Evolutionary conservation across 2,113 vertebrate species (phyloP).

Genomic region (Rhipidura dahli): DNA sequence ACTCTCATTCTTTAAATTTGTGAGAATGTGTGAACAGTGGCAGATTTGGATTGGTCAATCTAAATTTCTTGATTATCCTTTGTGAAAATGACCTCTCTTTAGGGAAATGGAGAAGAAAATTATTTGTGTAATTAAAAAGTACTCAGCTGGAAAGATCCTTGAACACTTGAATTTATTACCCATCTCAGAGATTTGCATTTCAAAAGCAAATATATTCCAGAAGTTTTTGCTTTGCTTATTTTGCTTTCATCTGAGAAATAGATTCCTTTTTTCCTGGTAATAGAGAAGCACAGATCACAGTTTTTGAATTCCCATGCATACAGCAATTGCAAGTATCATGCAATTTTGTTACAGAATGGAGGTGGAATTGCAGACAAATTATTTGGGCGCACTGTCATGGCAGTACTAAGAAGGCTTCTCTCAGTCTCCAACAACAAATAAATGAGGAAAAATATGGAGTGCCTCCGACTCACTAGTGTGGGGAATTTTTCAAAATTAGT

Average conservation of each 20-base stretch:
- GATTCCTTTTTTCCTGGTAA: neutral
- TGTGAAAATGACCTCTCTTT: neutral
- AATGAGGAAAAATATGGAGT: neutral
- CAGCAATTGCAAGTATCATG: neutral
- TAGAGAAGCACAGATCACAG: neutral
- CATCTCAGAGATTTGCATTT: neutral
- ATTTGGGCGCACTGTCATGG: neutral
- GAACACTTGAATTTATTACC: neutral
- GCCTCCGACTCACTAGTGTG: neutral
- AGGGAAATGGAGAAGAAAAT: neutral
- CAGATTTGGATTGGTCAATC: neutral
- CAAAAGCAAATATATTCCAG: neutral
- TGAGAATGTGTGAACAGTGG: neutral
- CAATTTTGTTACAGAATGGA: neutral
- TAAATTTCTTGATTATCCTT: neutral
- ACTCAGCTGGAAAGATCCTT: neutral
- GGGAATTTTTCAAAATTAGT: neutral
- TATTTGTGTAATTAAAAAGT: neutral
- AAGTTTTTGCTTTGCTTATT: neutral
- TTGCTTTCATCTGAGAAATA: neutral
- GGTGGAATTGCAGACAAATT: neutral
- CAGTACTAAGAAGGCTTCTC: neutral
- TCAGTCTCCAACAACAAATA: neutral
- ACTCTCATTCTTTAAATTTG: neutral
- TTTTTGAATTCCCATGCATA: neutral